Conservation (phyloP, 2,888 invertebrate genomes). For the Gerris lacustris region DNA sequence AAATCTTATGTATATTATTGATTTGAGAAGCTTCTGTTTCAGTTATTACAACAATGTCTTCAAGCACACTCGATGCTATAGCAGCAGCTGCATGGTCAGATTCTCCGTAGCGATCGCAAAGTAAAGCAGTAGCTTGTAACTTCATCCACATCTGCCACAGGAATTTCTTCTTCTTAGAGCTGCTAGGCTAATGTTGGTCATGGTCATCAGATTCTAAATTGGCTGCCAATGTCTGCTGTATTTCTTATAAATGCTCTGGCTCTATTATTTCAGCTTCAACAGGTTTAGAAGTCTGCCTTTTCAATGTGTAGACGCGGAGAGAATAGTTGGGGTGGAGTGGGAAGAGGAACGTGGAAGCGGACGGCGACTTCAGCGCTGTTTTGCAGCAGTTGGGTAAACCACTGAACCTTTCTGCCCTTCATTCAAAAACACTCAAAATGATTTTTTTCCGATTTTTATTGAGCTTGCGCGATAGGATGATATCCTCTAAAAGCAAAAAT, state of each 20-base stretch:
- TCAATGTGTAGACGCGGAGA: slow-evolving; percentile 4
- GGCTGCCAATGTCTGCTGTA: too few species aligned
- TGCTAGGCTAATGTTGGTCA: slow-evolving; percentile 8
- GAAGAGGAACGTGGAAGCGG: too few species aligned
- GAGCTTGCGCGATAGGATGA: too few species aligned
- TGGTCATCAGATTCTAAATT: too few species aligned
- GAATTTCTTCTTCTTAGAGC: slow-evolving; percentile 8
- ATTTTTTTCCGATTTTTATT: too few species aligned
- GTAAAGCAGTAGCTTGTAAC: slow-evolving; percentile 15
- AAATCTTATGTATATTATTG: slow-evolving; percentile 12
- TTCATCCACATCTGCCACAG: slow-evolving; percentile 16
- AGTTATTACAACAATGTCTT: slow-evolving; percentile 16
- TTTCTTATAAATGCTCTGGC: too few species aligned
- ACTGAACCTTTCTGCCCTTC: too few species aligned
- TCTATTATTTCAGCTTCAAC: slow-evolving; percentile 15
- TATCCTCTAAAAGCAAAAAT: too few species aligned
- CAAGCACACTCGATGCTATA: slow-evolving; percentile 18
- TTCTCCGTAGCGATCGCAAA: slow-evolving; percentile 15
- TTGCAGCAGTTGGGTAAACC: too few species aligned
- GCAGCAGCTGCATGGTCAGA: slow-evolving; percentile 17
- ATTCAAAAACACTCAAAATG: too few species aligned
- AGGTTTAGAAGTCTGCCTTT: slow-evolving; percentile 13
- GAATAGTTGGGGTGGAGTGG: too few species aligned
- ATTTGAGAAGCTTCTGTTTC: slow-evolving; percentile 13
- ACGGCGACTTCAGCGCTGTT: too few species aligned